Base-by-base conservation (phyloP, 1,140 invertebrate species). In the Eciton burchellii region DNA sequence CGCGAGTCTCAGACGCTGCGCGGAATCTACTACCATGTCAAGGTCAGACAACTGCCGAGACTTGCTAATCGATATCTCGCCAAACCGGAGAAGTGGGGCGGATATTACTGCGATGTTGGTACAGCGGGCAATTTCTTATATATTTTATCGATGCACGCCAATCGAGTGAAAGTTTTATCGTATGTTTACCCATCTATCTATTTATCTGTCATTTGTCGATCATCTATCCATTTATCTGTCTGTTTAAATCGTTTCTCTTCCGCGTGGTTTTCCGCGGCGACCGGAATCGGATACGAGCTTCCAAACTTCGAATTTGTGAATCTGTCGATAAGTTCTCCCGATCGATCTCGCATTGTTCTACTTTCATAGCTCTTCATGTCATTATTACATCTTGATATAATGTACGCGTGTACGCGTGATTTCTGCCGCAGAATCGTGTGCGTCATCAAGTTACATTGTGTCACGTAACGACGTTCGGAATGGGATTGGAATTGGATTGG, bases 1-100 rank as follows among this genome's bases (percentile, higher is more conserved):
- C 19, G 47, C 26, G 16, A 77, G 47, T 54, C 35, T 52, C n/a
- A n/a, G 19, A 54, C 41, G 21, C 11, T 43, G 9, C 47, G 35
- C 47, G 82, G 74, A 26, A 24, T 52, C 3, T 9, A 43, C 24
- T 68, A 65, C n/a, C 5, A 29, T 85, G 65, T 77, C 84, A 86
- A 85, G 84, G 84, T 86, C 71, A 77, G 57, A 72, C n/a, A 54
- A 82, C 26, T 41, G 26, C 43, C 9, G 19, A n/a, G 52, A 85
- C 62, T 49, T 56, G 62, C 21, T 82, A 86, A 77, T 86, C 79
- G 71, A 86, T 85, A 85, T 41, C 26, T 45, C 16, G 52, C 43
- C 56, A 66, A 41, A 63, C 21, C 54, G 21, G 56, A 65, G 24
- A 54, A 82, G 26, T 41, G n/a, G 11, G 4, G 35, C 56, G 45